Percentiles rank a stretch among this genome's conserved stretches.
Conservation (phyloP, 2,797 vertebrate species). For the Liparis tanakae region DNA sequence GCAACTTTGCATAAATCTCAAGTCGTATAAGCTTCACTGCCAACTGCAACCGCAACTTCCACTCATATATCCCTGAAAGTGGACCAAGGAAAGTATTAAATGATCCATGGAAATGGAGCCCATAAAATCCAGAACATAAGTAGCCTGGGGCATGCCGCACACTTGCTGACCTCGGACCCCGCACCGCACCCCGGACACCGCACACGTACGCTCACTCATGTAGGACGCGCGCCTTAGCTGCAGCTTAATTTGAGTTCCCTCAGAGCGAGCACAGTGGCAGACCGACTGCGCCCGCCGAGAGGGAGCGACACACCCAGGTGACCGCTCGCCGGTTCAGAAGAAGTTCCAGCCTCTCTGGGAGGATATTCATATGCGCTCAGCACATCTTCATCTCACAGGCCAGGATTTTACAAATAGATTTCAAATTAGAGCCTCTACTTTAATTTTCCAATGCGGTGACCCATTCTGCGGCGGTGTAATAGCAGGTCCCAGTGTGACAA, state of each 20-base stretch:
- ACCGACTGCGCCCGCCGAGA: conserved; percentile 14
- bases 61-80: conserved; percentile 52
- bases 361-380: conserved; percentile 72
- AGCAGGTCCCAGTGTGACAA: conserved; percentile 91
- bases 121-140: conserved; percentile 71
- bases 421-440: conserved; percentile 87
- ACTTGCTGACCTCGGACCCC: conserved; percentile 58
- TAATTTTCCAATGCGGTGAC: conserved; percentile 93
- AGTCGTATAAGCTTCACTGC: conserved; percentile 49
- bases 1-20: conserved; percentile 53
- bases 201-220: conserved; percentile 64
- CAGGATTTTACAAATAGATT: conserved; percentile 90
- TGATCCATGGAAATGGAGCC: conserved; percentile 69
- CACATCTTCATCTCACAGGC: conserved; percentile 83
- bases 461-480: conserved; percentile 88
- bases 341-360: conserved; percentile 52
- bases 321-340: conserved; percentile 58
- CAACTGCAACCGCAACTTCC: conserved; percentile 44
- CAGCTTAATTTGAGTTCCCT: conserved; percentile 69
- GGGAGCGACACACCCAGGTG: conserved; percentile 63
- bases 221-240: conserved; percentile 59
- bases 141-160: conserved; percentile 63
- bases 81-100: conserved; percentile 64
- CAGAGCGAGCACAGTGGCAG: conserved; percentile 57
- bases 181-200: conserved; percentile 36